Evolutionary conservation across 1,140 invertebrate species (phyloP), one percentile per base, ranked within the genome.

Genomic region (Holotrichia oblita): DNA sequence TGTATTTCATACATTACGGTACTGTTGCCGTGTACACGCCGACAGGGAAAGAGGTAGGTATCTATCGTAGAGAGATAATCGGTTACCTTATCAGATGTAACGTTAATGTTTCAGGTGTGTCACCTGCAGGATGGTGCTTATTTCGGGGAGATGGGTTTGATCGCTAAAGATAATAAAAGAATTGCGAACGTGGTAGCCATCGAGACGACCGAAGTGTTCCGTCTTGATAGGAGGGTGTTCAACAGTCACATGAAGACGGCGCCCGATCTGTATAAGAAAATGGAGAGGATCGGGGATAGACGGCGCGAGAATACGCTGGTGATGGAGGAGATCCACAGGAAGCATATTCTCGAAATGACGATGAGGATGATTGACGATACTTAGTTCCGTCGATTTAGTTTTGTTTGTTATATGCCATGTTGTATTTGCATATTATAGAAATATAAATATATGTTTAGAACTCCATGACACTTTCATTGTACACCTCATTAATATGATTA

Each of bases 1-100:
- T 92, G 90, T 92, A 87, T 81, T 91, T 91, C 79, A 85, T 91
- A 10, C 87, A 87, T 2, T 87, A 83, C 41, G 91, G 91, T n/a
- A 89, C 89, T 3, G 89, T 91, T 0, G 89, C 89, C 6, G 86
- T 91, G 24, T 87, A 89, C 20, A 90, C 90, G 0, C 84, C 88
- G 6, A 88, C 88, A 40, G 91, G 91, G 20, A 89, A 88, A 81
- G 90, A 91, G 84, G 89, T 84, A 3, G 1, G 14, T 10, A 44
- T 44, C 42, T 44, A 44, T 41, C 40, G n/a, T n/a, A n/a, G n/a
- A n/a, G n/a, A n/a, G n/a, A n/a, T n/a, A n/a, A n/a, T n/a, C n/a
- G n/a, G n/a, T n/a, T n/a, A n/a, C n/a, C n/a, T n/a, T n/a, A n/a
- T n/a, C n/a, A n/a, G n/a, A n/a, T n/a, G n/a, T n/a, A n/a, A n/a